Conservation (phyloP, 2,797 vertebrate genomes). For the Nasua narica region DNA sequence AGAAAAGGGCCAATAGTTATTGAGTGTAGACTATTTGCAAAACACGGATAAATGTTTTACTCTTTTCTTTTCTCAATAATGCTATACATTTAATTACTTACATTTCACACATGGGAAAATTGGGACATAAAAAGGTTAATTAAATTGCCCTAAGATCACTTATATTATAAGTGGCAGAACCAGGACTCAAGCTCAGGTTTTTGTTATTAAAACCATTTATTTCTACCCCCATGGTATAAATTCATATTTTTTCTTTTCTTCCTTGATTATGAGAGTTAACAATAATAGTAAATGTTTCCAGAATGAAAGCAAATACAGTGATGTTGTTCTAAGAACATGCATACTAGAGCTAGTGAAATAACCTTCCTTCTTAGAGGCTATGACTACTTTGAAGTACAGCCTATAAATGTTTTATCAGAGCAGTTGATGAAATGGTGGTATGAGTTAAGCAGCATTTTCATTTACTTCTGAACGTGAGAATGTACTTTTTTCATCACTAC, state of each 20-base stretch:
- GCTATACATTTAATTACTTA: slow-evolving; percentile 7
- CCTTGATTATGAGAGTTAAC: neutral
- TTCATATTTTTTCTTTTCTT: neutral
- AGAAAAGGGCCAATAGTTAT: neutral
- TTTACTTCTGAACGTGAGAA: neutral
- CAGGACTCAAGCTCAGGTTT: neutral
- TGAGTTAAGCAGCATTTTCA: neutral
- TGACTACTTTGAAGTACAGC: neutral
- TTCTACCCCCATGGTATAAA: neutral
- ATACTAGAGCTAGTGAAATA: neutral
- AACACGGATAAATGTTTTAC: neutral
- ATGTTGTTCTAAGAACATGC: neutral
- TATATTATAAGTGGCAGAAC: neutral
- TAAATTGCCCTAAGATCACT: neutral
- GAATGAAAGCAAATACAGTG: neutral
- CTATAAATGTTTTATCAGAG: neutral
- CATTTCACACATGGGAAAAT: neutral
- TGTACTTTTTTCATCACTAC: neutral
- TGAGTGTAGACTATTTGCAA: neutral
- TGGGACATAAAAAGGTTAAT: neutral
- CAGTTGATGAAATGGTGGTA: neutral
- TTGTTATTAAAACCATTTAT: neutral
- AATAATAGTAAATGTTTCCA: neutral
- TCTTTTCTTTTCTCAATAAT: neutral
- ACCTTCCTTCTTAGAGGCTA: neutral